Base-by-base conservation (phyloP, 2,113 vertebrate genomes). In the Rhabdomys dilectus region DNA sequence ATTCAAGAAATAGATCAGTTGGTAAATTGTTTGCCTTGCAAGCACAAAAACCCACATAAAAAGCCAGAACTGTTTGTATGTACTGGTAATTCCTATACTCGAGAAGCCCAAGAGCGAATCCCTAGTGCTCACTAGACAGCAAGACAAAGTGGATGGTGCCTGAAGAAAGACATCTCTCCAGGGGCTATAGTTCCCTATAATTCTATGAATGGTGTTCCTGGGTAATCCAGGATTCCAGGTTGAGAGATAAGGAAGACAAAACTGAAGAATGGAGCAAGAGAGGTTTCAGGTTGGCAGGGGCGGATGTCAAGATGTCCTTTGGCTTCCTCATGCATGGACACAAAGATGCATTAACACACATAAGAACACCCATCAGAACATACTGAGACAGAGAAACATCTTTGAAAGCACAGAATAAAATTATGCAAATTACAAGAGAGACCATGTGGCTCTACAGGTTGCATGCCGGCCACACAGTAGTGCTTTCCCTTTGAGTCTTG, bases 201-300 rank as follows among this genome's bases (percentile, higher is more conserved):
- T 68, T 80, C 68, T 93, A 56, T 75, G 60, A 62, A 51, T 70
- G 78, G 22, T 39, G 45, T 95, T 95, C 72, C 13, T 34, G 88
- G 42, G 62, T 34, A 12, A 73, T 80, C 39, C 48, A 70, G 39
- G 15, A 48, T 3, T 81, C 51, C 4, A 72, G 39, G 62, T 22
- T 66, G n/a, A 48, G 56, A n/a, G n/a, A 42, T 8, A 85, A 60
- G 13, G 60, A 92, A 86, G 45, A 51, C 80, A 76, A 82, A 10
- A n/a, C 12, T 21, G 1, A 82, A 26, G 51, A 22, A 2, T 80
- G 19, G 21, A 22, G 12, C 36, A 51, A 70, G n/a, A 76, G 58
- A 64, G 62, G 12, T 88, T 76, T 78, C 94, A 36, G 31, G 16
- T 24, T 84, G 24, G n/a, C 58, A n/a, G 53, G 39, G 31, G 16